Conservation (phyloP, 2,113 vertebrate species). For the Danionella cerebrum region DNA sequence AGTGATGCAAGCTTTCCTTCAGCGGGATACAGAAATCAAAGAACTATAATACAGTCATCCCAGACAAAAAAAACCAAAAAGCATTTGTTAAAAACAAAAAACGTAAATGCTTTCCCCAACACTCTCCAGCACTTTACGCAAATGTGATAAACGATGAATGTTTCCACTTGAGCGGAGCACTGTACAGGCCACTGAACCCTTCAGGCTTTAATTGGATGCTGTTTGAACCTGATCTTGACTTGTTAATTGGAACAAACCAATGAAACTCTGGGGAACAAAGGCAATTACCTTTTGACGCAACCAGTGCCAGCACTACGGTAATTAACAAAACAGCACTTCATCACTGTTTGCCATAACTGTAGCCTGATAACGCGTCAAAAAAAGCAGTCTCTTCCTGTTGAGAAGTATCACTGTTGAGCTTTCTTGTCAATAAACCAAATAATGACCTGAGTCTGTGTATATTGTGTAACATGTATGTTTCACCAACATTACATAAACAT, state of each 20-base stretch:
- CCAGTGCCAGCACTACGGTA: background rate
- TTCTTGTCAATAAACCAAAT: too few species aligned
- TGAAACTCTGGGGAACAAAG: slow-evolving; percentile 20
- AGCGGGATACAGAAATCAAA: too few species aligned
- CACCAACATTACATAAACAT: too few species aligned
- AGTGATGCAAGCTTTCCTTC: too few species aligned
- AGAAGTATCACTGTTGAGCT: background rate
- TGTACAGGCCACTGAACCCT: slow-evolving; percentile 8
- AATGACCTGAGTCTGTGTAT: background rate
- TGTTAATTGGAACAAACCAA: slow-evolving; percentile 35
- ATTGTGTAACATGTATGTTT: too few species aligned
- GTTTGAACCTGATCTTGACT: slow-evolving; percentile 34
- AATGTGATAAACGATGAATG: slow-evolving; percentile 4
- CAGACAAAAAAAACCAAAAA: too few species aligned
- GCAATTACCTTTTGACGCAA: slow-evolving; percentile 28
- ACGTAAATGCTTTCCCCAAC: too few species aligned
- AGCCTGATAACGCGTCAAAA: background rate
- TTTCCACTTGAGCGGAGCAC: slow-evolving; percentile 19
- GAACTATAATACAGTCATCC: too few species aligned
- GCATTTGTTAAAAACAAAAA: too few species aligned
- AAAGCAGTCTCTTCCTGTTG: background rate
- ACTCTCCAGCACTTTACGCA: background rate
- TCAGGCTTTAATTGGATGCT: slow-evolving; percentile 38
- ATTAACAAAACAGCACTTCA: slow-evolving; percentile 2
- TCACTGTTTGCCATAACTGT: background rate